A percentile compares a stretch with the other conserved stretches of the same genome.
These are phyloP conservation scores for Apus apus DNA, from an alignment of 2,113 vertebrate species.

Conservation along the genomic window DNA sequence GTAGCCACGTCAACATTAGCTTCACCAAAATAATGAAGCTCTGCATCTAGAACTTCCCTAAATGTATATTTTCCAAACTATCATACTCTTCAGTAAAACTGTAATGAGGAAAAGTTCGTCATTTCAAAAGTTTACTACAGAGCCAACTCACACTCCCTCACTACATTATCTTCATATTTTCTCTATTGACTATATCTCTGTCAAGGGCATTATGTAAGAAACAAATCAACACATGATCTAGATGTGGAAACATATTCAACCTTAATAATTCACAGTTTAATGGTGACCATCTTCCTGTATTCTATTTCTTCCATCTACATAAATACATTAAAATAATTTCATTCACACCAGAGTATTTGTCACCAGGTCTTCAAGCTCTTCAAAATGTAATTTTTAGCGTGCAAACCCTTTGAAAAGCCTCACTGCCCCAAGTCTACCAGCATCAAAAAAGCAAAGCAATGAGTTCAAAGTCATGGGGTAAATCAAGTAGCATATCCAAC, in stretches of 20 bases:
- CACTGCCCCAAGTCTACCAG: not conserved
- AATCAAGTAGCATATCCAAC: not conserved
- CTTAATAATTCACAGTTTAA: not conserved
- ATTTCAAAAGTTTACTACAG: not conserved
- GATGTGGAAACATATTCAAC: not conserved
- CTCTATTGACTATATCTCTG: not conserved
- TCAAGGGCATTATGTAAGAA: not conserved
- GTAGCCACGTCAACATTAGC: not conserved
- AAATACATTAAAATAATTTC: not conserved
- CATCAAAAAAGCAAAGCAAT: not conserved
- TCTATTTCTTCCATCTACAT: not conserved
- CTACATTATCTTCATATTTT: not conserved
- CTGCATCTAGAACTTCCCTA: not conserved
- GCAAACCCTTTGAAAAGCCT: not conserved
- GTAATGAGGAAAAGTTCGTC: rapidly evolving
- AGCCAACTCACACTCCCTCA: not conserved
- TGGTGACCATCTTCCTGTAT: not conserved
- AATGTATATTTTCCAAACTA: not conserved
- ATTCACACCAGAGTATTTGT: not conserved
- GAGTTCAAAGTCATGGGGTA: not conserved
- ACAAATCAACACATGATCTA: not conserved
- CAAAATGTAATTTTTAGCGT: not conserved
- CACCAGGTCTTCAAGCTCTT: not conserved
- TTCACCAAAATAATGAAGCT: not conserved
- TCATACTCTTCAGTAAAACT: not conserved